Evolutionary conservation across 2,797 vertebrate genomes (phyloP), one percentile per base, ranked within the genome.

Genomic region (Urocyon cinereoargenteus): DNA sequence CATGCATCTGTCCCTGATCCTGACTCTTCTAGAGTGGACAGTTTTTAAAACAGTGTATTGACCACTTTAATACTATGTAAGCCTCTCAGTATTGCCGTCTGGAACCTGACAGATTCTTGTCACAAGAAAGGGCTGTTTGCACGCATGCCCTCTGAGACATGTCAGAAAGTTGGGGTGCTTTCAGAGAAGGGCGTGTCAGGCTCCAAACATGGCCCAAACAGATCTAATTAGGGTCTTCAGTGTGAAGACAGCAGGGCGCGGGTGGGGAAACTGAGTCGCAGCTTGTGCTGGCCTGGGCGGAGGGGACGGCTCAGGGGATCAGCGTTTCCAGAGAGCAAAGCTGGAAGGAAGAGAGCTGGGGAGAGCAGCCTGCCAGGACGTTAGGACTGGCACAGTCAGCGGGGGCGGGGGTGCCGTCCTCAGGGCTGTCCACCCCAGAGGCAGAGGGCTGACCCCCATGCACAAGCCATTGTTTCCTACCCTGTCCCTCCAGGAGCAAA

Each of bases 401-500:
- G 22, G 16, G 55, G 34, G 26, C 22, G 66, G 14, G 3, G 9
- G 40, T 22, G 28, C 59, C 88, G 45, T 87, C 57, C 26, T 24
- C 61, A 64, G 55, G 55, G 22, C 19, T 2, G 45, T 57, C 55
- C 51, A 8, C 45, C n/a, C 82, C 21, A 26, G 26, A 79, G 66
- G 16, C 21, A 86, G 92, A 28, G 68, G 19, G 1, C n/a, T 51
- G 79, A 70, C 12, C 45, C 5, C 28, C 15, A 49, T 68, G 40
- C 22, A 34, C 16, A 64, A 86, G 61, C 26, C 53, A 22, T 26
- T 61, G 77, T 61, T 78, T 66, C 21, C 2, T 62, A 26, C 31
- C 59, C 36, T 64, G 89, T 97, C 73, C 93, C 66, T 51, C 64
- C 75, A 98, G 98, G 97, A 98, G 70, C 98, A 98, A 91, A 98